Percentiles rank a stretch among this genome's conserved stretches.
Conservation (phyloP, 2,113 vertebrate species). For the Leptobrachium leishanense region DNA sequence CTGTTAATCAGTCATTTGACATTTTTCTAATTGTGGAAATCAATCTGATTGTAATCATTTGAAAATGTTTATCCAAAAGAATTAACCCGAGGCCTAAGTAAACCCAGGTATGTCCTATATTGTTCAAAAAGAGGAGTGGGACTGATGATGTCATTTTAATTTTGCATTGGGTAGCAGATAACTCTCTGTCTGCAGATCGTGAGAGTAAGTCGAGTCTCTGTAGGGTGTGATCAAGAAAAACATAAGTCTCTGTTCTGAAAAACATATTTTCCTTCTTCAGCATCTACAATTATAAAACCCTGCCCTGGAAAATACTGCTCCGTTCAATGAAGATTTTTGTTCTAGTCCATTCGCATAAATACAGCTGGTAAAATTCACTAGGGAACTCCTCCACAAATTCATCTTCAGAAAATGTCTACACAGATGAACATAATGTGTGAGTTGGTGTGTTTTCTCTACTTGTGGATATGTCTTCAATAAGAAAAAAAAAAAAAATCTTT, state of each 20-base stretch:
- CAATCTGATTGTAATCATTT: too few species aligned
- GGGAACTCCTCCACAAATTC: constrained; percentile 57
- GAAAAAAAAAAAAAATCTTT: constrained; percentile 60
- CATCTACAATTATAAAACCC: constrained; percentile 59
- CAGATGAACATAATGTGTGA: constrained; percentile 52
- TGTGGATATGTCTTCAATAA: constrained; percentile 49
- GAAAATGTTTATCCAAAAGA: too few species aligned
- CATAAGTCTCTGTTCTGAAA: constrained; percentile 16
- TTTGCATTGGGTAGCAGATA: too few species aligned
- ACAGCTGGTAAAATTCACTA: constrained; percentile 56
- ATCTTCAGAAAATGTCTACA: constrained; percentile 60
- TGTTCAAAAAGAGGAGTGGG: too few species aligned
- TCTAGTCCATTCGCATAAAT: constrained; percentile 61
- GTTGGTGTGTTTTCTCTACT: constrained; percentile 55
- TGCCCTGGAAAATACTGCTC: constrained; percentile 17
- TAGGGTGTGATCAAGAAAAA: not conserved
- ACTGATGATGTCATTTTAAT: too few species aligned
- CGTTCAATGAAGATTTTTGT: constrained; percentile 25
- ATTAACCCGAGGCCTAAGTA: too few species aligned
- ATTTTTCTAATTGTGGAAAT: too few species aligned
- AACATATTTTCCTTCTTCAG: constrained; percentile 40
- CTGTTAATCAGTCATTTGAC: too few species aligned
- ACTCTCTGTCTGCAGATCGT: not conserved
- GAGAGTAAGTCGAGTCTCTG: constrained; percentile 13
- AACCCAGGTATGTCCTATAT: too few species aligned